Base-by-base conservation (phyloP, 30 jellyfish, hydroid and myxozoan genomes). In the Chrysaora quinquecirrha region DNA sequence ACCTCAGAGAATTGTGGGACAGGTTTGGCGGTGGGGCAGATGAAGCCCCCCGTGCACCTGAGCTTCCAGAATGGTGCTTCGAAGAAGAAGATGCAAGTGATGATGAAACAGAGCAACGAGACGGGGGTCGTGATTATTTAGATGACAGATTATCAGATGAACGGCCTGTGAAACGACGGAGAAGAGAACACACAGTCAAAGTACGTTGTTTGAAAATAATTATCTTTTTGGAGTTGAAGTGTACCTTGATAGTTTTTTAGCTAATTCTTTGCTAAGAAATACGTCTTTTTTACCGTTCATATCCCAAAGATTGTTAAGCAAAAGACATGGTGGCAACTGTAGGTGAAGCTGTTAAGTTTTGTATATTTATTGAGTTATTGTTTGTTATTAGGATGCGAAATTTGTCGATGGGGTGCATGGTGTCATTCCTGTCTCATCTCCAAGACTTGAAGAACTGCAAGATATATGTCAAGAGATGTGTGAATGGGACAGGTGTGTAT, bases 61-160 rank as follows among this genome's bases (percentile, higher is more conserved):
- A 30, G 27, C 60, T 93, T 43, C 98, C 98, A 0, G 98, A 93
- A 0, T 93, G 98, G 98, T 93, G 98, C 48, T 86, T 20, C 46
- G 98, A 86, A 33, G 96, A 91, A 19, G 98, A 93, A 33, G 97
- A 74, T 4, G 89, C 38, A 1, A 54, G 83, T 54, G 90, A 38
- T 33, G 82, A 82, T 73, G 93, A 81, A 76, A 80, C 66, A 71
- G 94, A 84, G 29, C 96, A 62, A 23, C 84, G 80, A 11, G 71
- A 82, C 22, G 79, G 73, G 16, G 61, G 27, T 18, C 60, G 48
- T 25, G 85, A 47, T 62, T 70, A 47, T 27, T 31, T 16, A 18
- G 67, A 23, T 38, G 88, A 63, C 29, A 69, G 75, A 48, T 24
- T 72, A 22, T 58, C 67, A 50, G 78, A 76, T 29, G 78, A 43